Conservation (phyloP, 2,113 vertebrate genomes). For the Plotosus lineatus region DNA sequence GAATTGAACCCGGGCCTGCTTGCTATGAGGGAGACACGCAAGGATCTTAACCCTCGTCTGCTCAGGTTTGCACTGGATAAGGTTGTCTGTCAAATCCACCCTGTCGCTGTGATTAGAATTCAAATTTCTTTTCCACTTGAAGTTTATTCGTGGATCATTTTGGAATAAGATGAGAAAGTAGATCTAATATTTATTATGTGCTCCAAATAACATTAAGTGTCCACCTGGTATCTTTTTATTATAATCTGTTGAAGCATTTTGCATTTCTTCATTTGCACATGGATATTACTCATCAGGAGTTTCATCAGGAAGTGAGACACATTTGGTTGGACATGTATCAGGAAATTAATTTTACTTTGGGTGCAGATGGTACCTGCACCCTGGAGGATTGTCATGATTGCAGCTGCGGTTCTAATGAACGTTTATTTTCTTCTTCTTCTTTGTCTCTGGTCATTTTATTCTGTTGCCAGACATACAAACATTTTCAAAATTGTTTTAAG, state of each 20-base stretch:
- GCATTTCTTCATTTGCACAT: slow-evolving; percentile 16
- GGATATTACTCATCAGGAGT: not conserved
- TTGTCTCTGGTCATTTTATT: slow-evolving; percentile 3
- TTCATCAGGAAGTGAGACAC: slow-evolving; percentile 1
- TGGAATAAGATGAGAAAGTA: not conserved
- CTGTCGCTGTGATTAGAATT: no score
- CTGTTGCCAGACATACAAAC: not conserved
- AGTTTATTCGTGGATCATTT: not conserved
- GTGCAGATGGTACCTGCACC: slow-evolving; percentile 22
- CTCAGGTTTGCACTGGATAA: no score
- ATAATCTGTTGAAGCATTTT: not conserved
- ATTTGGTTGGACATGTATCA: slow-evolving; percentile 1
- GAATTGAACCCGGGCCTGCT: no score
- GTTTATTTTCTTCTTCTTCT: not conserved
- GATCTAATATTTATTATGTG: not conserved
- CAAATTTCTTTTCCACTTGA: not conserved
- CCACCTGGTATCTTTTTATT: not conserved
- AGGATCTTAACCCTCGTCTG: no score
- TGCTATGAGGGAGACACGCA: no score
- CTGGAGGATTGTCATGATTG: slow-evolving; percentile 4
- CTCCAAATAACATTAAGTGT: not conserved
- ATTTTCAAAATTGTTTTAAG: not conserved
- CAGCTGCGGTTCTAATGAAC: not conserved
- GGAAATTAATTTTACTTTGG: slow-evolving; percentile 25
- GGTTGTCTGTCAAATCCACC: no score